phyloP scores from a whole-genome alignment of 53 echinoderm and acorn worm species.

The Paracentrotus lividus region DNA sequence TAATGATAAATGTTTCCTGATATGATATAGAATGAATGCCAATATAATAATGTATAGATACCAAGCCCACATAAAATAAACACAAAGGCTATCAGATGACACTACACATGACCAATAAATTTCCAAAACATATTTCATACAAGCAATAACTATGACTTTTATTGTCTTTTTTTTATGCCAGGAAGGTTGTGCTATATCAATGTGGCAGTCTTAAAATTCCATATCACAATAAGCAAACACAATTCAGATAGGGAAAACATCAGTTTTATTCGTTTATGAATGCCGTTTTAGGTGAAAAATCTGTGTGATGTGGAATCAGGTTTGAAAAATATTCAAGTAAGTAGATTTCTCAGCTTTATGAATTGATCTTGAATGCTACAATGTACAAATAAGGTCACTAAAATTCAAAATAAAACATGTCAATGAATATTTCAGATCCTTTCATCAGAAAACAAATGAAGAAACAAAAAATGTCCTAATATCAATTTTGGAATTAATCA shows the following conservation, averaged over 20 bases:
- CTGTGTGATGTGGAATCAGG: too few relatives aligned
- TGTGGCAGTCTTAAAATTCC: background rate
- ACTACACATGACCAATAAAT: background rate
- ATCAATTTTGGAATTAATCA: too few relatives aligned
- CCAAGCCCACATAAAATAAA: conserved; percentile 4
- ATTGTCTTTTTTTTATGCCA: background rate
- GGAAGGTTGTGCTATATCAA: background rate
- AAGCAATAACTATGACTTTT: conserved; percentile 2
- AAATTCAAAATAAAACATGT: too few relatives aligned
- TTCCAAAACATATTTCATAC: conserved; percentile 3
- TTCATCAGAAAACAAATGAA: too few relatives aligned
- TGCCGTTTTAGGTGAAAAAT: background rate
- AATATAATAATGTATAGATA: background rate
- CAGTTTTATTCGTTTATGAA: background rate
- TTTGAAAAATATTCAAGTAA: too few relatives aligned
- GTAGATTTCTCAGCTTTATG: too few relatives aligned
- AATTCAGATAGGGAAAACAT: background rate
- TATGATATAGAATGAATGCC: background rate
- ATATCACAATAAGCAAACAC: background rate
- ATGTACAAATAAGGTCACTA: too few relatives aligned
- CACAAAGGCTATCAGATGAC: conserved; percentile 16
- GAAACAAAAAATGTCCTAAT: too few relatives aligned
- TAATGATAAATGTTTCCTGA: conserved; percentile 23
- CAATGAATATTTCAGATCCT: too few relatives aligned
- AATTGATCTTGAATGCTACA: too few relatives aligned